These are phyloP conservation scores for Alosa alosa DNA, from an alignment of 2,113 vertebrate species.

Conservation along the genomic window DNA sequence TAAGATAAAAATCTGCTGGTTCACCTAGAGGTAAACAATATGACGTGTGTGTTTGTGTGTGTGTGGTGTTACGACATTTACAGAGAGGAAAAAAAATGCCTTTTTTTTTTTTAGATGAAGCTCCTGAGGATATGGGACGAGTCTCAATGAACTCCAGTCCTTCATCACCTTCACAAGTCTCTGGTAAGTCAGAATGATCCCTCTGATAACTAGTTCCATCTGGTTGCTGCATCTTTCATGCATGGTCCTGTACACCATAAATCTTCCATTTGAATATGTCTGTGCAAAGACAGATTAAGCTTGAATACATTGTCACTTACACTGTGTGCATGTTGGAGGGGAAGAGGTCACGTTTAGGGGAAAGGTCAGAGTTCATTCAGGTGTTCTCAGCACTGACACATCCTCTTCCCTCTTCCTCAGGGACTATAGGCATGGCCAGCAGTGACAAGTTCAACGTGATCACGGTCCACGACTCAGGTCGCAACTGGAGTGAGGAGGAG, in stretches of 20 bases:
- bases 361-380: no score
- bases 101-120: slow-evolving; percentile 39
- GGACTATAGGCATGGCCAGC: slow-evolving; percentile 36
- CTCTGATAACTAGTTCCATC: not conserved
- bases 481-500: slow-evolving; percentile 86
- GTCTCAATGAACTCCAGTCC: slow-evolving; percentile 36
- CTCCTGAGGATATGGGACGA: slow-evolving; percentile 46
- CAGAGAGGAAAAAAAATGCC: not conserved
- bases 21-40: slow-evolving; percentile 13
- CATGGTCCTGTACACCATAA: no score
- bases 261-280: no score
- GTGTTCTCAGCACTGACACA: not conserved
- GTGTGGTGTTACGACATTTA: not conserved
- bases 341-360: no score
- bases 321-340: no score
- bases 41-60: not conserved
- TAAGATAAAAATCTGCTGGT: slow-evolving; percentile 56
- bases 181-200: not conserved
- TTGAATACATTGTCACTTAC: no score
- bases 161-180: slow-evolving; percentile 6
- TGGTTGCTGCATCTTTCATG: not conserved
- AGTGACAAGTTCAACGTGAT: slow-evolving; percentile 74
- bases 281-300: no score
- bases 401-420: not conserved
- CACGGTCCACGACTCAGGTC: slow-evolving; percentile 75